A percentile compares a stretch with the other conserved stretches of the same genome.
Evolutionary conservation across 1,140 invertebrate species (phyloP).

Genomic region (Ganaspis sp.): DNA sequence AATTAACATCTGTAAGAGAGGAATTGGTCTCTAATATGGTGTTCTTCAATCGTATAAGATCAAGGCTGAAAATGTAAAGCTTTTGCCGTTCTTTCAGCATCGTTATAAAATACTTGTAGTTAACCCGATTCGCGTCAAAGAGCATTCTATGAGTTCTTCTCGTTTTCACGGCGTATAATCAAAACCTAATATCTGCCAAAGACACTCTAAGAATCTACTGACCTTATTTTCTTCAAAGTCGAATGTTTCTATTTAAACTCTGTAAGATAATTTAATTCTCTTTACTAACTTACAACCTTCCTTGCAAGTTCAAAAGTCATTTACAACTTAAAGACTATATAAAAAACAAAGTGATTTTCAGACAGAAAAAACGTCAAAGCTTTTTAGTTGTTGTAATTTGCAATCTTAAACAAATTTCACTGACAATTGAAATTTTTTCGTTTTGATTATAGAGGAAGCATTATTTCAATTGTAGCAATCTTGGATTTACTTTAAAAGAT

Average conservation of each 20-base stretch:
- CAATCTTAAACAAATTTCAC: no score
- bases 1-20: neutral
- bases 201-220: neutral
- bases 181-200: neutral
- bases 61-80: neutral
- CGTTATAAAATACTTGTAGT: conserved; percentile 25
- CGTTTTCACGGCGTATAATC: conserved; percentile 8
- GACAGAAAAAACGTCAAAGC: no score
- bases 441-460: no score
- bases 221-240: neutral
- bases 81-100: neutral
- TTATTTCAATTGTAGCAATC: no score
- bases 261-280: neutral
- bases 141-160: neutral
- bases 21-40: neutral
- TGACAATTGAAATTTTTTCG: no score
- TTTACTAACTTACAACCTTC: neutral
- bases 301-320: no score
- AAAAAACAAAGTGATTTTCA: no score
- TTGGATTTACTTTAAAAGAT: no score
- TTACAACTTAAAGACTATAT: no score
- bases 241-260: neutral
- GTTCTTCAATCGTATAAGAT: neutral
- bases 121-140: conserved; percentile 3
- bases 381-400: no score